Base-by-base conservation (phyloP, 2,113 vertebrate genomes). In the Rallus limicola region DNA sequence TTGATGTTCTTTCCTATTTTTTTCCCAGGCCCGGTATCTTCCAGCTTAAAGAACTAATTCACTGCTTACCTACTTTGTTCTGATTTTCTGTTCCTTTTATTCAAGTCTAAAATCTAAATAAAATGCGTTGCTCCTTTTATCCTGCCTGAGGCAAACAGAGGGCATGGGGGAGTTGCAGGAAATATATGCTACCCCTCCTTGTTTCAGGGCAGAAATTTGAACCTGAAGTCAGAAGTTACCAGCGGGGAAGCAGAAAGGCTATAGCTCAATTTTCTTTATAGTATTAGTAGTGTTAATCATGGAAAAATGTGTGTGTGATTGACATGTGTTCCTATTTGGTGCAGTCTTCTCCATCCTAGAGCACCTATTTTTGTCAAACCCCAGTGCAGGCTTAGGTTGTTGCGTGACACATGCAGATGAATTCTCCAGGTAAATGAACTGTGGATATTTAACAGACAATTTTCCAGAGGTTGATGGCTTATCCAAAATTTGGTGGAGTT, bases 201-300 rank as follows among this genome's bases (percentile, higher is more conserved):
- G 71, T 26, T 75, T 82, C 36, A 56, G 21, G 46, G 17, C 29
- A 71, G 63, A 83, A 86, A 55, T 53, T 26, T 40, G 42, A 86
- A 80, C 7, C 18, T 55, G 18, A 18, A 60, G 31, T 29, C n/a
- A 68, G 42, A 90, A 72, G 7, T 80, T 72, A 46, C 16, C 36
- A 38, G 24, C 0, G 0, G 33, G 13, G 14, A 65, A 40, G 11
- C 1, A 3, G 40, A 48, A 84, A 29, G 31, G 19, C 31, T 70
- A 13, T 20, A 58, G 15, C 11, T 80, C 48, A 69, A 26, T 75
- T 46, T 13, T 79, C 40, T 50, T 56, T 50, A n/a, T 52, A 81
- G 24, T 56, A 31, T 34, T 53, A 20, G 13, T 52, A 44, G 16
- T 26, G 28, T 63, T 56, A 75, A 56, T 36, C 10, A 63, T 31